Conservation (phyloP, 2,797 vertebrate species). For the Graptemys geographica region DNA sequence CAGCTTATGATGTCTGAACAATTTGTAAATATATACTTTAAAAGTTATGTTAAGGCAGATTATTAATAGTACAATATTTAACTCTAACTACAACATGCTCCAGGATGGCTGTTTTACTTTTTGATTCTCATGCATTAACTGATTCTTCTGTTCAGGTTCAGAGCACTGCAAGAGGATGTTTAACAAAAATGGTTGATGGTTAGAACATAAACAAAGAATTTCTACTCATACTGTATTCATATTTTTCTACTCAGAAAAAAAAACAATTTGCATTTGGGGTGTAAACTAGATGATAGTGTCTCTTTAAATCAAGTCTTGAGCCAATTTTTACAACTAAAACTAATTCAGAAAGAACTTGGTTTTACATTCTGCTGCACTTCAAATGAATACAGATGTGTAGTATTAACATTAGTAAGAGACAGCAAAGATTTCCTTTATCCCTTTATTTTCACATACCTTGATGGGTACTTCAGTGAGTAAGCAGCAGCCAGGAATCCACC, state of each 20-base stretch:
- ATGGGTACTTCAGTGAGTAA: slow-evolving; percentile 90
- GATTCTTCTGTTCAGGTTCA: neutral
- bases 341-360: neutral
- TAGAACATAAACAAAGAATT: neutral
- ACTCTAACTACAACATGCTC: neutral
- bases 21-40: neutral
- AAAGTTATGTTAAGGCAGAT: neutral
- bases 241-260: slow-evolving; percentile 11
- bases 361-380: neutral
- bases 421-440: neutral
- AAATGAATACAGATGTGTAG: neutral
- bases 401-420: neutral
- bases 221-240: neutral
- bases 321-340: neutral
- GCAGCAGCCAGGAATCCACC: slow-evolving; percentile 93
- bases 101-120: neutral
- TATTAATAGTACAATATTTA: neutral
- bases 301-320: neutral
- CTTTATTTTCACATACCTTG: slow-evolving; percentile 83
- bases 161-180: neutral
- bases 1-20: neutral
- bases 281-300: neutral
- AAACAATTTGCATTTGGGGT: neutral
- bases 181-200: neutral
- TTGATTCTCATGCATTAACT: neutral